Base-by-base conservation (phyloP, 2,797 vertebrate species). In the Phyllotis vaccarum region DNA sequence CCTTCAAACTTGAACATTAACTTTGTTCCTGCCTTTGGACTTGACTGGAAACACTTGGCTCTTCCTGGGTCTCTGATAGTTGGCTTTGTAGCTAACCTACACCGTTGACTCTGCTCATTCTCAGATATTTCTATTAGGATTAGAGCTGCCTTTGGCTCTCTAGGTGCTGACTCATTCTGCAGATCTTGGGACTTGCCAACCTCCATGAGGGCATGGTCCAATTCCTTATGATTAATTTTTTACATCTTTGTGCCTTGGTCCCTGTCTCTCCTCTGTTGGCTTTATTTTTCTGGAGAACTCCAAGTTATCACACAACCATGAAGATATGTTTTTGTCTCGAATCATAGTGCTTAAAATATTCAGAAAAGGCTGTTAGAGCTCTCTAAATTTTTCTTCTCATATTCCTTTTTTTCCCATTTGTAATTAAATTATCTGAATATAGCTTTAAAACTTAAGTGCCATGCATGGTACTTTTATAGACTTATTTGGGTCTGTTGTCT, bases 211-310 rank as follows among this genome's bases (percentile, higher is more conserved):
- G 46, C 7, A 60, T 43, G n/a, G 85, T 6, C n/a, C 66, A 62
- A 40, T 70, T 76, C 12, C 17, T 86, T 88, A 72, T 43, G 52
- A n/a, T 54, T 34, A 64, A 64, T 54, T 34, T 34, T 80, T 19
- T 29, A 43, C 66, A 37, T 40, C 37, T 34, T 24, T 80, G 10
- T 74, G 1, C 17, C 10, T 34, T 22, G 6, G 43, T 40, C 64
- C n/a, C 0, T 22, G 11, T 27, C 0, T n/a, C 0, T 9, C 27
- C 19, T 24, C 11, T 17, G 24, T 6, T 75, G 10, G 16, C 58
- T 90, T 49, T 70, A 12, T 83, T 92, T 92, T 52, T 64, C 68
- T 92, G 46, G 21, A 88, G 13, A 95, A 86, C 62, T 16, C 6
- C 49, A 40, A 49, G 52, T 80, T 16, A 40, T 11, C 9, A 46